A percentile compares a stretch with the other conserved stretches of the same genome.
Evolutionary conservation across 2,797 vertebrate species (phyloP).

Genomic region (Hippocampus kuda): DNA sequence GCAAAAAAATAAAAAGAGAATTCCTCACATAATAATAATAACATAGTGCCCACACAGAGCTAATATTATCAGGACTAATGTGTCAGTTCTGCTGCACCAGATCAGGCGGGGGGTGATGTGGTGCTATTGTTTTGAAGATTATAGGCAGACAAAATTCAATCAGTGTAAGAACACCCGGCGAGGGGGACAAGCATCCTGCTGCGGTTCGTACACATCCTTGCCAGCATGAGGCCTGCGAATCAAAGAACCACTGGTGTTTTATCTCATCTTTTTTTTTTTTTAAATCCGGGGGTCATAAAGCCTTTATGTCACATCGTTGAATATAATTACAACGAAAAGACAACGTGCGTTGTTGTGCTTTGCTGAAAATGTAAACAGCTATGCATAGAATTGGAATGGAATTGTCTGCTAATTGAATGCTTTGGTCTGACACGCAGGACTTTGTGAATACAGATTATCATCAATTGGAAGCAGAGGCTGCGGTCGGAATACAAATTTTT

Average conservation of each 20-base stretch:
- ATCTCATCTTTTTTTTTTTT: constrained; percentile 31
- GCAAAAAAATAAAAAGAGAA: constrained; percentile 38
- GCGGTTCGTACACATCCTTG: constrained; percentile 36
- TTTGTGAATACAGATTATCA: constrained; percentile 33
- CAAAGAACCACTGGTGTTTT: constrained; percentile 56
- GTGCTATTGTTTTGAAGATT: constrained; percentile 34
- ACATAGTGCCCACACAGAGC: constrained; percentile 29
- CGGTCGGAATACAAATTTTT: constrained; percentile 47
- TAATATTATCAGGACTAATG: constrained; percentile 27
- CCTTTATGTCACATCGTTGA: constrained; percentile 37
- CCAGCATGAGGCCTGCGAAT: constrained; percentile 45
- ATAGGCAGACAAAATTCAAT: constrained; percentile 46
- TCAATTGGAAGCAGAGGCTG: constrained; percentile 10
- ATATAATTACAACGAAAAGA: constrained; percentile 39
- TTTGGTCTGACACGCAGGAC: constrained; percentile 57
- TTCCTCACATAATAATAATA: constrained; percentile 39
- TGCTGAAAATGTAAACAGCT: constrained; percentile 55
- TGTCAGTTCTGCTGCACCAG: constrained; percentile 18
- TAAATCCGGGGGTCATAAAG: constrained; percentile 13
- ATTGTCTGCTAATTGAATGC: constrained; percentile 60
- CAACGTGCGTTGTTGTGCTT: constrained; percentile 59
- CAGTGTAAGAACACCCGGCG: constrained; percentile 53
- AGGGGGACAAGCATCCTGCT: constrained; percentile 55
- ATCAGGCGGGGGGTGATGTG: not conserved
- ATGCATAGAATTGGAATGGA: constrained; percentile 47